Conservation (phyloP, 2,888 invertebrate species). For the Antheraea assamensis region DNA sequence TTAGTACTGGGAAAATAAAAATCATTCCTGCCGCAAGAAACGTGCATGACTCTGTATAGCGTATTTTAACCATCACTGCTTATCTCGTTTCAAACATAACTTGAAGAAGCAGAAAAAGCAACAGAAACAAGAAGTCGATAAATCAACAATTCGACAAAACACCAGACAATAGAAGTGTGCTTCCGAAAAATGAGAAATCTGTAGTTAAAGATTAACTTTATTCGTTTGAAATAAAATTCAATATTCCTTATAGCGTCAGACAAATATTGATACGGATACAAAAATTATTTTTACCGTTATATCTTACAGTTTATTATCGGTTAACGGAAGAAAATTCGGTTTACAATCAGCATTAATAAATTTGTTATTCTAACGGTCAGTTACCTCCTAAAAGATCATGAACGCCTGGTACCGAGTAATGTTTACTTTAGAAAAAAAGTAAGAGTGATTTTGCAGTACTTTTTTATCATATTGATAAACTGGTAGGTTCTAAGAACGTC, state of each 20-base stretch:
- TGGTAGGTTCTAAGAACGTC: neutral
- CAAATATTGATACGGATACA: neutral
- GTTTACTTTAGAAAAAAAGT: slow-evolving; percentile 39
- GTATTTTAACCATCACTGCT: neutral
- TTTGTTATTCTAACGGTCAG: slow-evolving; percentile 53
- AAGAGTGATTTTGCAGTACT: slow-evolving; percentile 27
- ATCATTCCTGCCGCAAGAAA: neutral
- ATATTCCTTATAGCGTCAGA: neutral
- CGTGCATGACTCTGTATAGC: neutral
- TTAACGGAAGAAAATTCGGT: slow-evolving; percentile 2
- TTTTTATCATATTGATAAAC: neutral
- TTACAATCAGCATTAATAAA: slow-evolving; percentile 5
- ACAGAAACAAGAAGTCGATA: slow-evolving; percentile 2
- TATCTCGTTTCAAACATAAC: neutral
- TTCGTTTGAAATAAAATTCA: neutral
- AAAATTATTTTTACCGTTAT: slow-evolving; percentile 10
- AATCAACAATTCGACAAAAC: neutral
- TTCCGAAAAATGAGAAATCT: neutral
- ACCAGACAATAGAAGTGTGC: neutral
- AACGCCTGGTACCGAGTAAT: slow-evolving; percentile 59
- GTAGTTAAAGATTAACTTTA: neutral
- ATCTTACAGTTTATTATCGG: neutral
- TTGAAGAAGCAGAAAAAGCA: neutral
- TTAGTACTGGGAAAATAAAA: neutral
- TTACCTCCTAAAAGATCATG: slow-evolving; percentile 60